phyloP scores from a whole-genome alignment of 2,888 invertebrate genomes.

The Trilocha varians region DNA sequence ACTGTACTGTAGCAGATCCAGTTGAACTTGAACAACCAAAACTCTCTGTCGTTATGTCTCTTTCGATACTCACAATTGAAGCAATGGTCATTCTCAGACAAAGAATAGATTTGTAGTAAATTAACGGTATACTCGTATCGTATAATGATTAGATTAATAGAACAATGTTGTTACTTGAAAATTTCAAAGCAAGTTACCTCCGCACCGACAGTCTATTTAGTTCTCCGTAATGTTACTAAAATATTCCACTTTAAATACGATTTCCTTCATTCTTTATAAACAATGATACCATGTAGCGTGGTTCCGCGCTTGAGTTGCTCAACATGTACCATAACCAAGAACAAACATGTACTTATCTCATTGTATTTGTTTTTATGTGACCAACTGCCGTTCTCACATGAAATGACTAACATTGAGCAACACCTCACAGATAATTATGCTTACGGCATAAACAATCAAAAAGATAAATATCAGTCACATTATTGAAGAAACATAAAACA shows the following conservation, averaged over 20 bases:
- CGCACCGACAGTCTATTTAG: neutral
- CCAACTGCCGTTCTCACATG: constrained; percentile 20
- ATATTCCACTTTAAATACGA: neutral
- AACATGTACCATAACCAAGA: constrained; percentile 2
- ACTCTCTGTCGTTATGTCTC: too few species aligned
- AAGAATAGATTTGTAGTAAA: too few species aligned
- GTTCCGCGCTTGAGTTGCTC: constrained; percentile 3
- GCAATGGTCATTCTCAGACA: too few species aligned
- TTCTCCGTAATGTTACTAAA: neutral
- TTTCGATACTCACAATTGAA: too few species aligned
- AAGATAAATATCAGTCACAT: neutral
- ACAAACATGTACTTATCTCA: constrained; percentile 16
- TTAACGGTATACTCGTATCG: too few species aligned
- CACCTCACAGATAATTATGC: neutral
- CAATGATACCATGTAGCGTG: neutral
- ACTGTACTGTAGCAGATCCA: too few species aligned
- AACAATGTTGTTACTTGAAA: too few species aligned
- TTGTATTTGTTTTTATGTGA: constrained; percentile 28
- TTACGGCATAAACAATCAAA: neutral
- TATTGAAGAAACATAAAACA: too few species aligned
- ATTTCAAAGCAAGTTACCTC: too few species aligned
- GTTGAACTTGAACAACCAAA: too few species aligned
- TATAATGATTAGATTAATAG: too few species aligned
- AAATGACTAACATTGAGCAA: constrained; percentile 7
- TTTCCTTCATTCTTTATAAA: neutral